Evolutionary conservation across 2,113 vertebrate genomes (phyloP), one percentile per base, ranked within the genome.

Genomic region (Catharus minimus): DNA sequence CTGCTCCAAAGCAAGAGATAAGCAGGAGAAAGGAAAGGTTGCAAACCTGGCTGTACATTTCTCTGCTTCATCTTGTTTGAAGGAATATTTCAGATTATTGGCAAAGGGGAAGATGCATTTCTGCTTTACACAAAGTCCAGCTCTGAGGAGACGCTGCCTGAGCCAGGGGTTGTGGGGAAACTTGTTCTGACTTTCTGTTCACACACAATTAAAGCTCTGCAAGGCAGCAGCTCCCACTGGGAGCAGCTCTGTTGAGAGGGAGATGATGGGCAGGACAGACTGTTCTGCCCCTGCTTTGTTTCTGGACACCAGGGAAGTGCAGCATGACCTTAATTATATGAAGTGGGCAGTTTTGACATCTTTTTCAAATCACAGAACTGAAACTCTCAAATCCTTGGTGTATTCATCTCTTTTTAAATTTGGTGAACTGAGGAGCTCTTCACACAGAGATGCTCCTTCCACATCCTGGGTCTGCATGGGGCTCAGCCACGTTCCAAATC

Each of bases 301-400:
- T 65, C 92, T 84, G 77, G 28, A 56, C 44, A 38, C 77, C 69
- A 84, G 43, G 90, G 44, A 72, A 89, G 86, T 75, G 77, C 91
- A 92, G 36, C n/a, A 0, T 92, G 92, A 92, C 73, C 83, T 74
- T 9, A 32, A 56, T 33, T 24, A 9, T 10, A 33, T 7, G 28
- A 86, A 44, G 62, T 72, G 74, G 81, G 69, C 69, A 87, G 81
- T 67, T 86, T 65, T 1, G 21, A 30, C 77, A 64, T 88, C 80
- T 84, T 93, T 65, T 82, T 69, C 44, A 72, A 87, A 87, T 84
- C 78, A 75, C 61, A 75, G 74, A 87, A 58, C 27, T 27, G 61
- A 57, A 86, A 44, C 61, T 44, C 60, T 86, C 32, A 56, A 82
- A 33, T 33, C 83, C 81, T 72, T 64, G 61, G 57, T 57, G 86